Conservation (phyloP, 1,140 invertebrate genomes). For the Lamellibrachia luymesi region DNA sequence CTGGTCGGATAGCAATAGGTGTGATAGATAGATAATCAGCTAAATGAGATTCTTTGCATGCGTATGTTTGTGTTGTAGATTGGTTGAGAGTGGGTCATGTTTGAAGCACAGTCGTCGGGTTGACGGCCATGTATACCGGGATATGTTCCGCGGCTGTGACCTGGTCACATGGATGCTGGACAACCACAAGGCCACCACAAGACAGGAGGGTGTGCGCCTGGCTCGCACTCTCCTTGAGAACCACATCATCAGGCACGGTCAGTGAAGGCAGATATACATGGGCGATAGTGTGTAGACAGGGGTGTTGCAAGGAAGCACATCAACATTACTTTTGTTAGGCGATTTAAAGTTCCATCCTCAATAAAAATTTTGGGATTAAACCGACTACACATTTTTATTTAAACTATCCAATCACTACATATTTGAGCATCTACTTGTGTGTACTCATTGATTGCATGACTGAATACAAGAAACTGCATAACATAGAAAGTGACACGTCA, state of each 20-base stretch:
- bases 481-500: not conserved
- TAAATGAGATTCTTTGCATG: not conserved
- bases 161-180: conserved; percentile 15
- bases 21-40: no score
- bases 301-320: no score
- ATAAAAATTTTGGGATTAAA: no score
- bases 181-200: not conserved
- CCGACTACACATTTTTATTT: no score
- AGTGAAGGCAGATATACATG: not conserved
- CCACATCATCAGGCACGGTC: conserved; percentile 23
- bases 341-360: no score
- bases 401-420: no score
- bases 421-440: not conserved
- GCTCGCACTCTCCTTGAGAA: not conserved
- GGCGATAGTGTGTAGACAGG: no score
- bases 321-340: no score
- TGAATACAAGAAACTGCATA: not conserved
- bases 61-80: not conserved
- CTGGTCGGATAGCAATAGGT: no score
- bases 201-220: conserved; percentile 9
- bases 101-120: not conserved
- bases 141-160: conserved; percentile 11
- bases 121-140: not conserved
- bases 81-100: not conserved
- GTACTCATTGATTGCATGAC: not conserved